phyloP scores from a whole-genome alignment of 2,113 vertebrate genomes.

The Ophthalmolycus amberensis region DNA sequence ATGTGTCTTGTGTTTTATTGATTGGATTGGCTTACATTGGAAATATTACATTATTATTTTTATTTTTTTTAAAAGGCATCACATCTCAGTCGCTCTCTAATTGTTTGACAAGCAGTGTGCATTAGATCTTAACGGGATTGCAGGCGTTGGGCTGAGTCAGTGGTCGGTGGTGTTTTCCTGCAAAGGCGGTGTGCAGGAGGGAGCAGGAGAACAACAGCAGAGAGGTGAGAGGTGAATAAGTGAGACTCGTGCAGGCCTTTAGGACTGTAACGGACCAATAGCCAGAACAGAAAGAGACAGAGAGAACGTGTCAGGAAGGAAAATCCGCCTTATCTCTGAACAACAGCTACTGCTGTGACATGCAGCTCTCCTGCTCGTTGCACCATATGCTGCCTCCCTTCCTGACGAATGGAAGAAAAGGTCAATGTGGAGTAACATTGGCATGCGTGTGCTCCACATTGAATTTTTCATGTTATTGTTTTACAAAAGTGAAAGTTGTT shows the following conservation, averaged over 20 bases:
- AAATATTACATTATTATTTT: conserved; percentile 12
- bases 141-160: background rate
- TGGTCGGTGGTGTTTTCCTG: conserved; percentile 8
- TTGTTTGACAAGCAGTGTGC: conserved; percentile 6
- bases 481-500: background rate
- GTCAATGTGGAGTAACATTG: background rate
- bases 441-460: no score
- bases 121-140: conserved; percentile 15
- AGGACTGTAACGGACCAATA: background rate
- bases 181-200: conserved; percentile 2
- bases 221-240: background rate
- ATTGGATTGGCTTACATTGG: conserved; percentile 12
- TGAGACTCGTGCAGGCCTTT: background rate
- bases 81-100: conserved; percentile 5
- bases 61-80: background rate
- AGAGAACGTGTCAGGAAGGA: conserved; percentile 28
- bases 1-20: conserved; percentile 20
- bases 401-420: conserved; percentile 33
- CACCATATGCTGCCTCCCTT: conserved; percentile 23
- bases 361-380: background rate
- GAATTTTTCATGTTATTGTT: background rate
- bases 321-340: conserved; percentile 32
- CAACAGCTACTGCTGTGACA: conserved; percentile 20
- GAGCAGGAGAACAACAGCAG: conserved; percentile 1
- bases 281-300: background rate